These are phyloP conservation scores for Cliona cf. orientalis DNA, from an alignment of 37 sponge, comb jelly and placozoan genomes.

Conservation along the genomic window DNA sequence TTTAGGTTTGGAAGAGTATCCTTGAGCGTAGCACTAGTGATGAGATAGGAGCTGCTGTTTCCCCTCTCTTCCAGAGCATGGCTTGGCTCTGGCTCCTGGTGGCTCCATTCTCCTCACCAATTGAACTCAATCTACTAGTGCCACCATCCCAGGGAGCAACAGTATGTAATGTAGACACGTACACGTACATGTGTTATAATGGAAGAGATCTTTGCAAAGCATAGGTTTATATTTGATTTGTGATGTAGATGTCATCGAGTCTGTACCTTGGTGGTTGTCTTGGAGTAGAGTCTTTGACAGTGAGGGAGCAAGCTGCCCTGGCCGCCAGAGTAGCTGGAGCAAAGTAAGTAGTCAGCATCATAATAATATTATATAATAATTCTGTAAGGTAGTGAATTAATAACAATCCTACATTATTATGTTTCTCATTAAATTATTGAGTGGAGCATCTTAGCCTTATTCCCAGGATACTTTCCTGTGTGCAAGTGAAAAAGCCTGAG, in stretches of 20 bases:
- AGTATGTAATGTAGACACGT: too few species aligned
- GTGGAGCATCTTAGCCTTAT: too few species aligned
- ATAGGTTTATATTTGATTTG: not conserved
- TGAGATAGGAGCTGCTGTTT: not conserved
- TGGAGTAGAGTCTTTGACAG: conserved; percentile 52
- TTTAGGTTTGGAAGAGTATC: conserved; percentile 37
- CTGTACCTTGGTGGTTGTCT: conserved; percentile 59
- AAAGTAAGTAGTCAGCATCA: conserved; percentile 39
- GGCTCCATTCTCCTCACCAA: conserved; percentile 32
- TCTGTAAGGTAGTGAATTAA: too few species aligned
- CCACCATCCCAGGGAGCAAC: not conserved
- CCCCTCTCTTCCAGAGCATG: conserved; percentile 12
- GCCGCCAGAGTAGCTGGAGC: conserved; percentile 52
- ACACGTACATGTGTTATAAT: not conserved
- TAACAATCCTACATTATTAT: too few species aligned
- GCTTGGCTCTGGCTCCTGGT: conserved; percentile 65
- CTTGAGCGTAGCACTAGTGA: not conserved
- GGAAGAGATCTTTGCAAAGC: not conserved
- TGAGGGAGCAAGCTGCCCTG: conserved; percentile 52
- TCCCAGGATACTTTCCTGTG: too few species aligned
- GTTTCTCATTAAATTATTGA: too few species aligned
- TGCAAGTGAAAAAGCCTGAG: too few species aligned
- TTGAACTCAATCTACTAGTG: conserved; percentile 44
- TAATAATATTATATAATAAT: too few species aligned
- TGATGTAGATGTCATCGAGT: conserved; percentile 14